Evolutionary conservation across 1,140 invertebrate species (phyloP).

Genomic region (Paramacrobiotus metropolitanus): DNA sequence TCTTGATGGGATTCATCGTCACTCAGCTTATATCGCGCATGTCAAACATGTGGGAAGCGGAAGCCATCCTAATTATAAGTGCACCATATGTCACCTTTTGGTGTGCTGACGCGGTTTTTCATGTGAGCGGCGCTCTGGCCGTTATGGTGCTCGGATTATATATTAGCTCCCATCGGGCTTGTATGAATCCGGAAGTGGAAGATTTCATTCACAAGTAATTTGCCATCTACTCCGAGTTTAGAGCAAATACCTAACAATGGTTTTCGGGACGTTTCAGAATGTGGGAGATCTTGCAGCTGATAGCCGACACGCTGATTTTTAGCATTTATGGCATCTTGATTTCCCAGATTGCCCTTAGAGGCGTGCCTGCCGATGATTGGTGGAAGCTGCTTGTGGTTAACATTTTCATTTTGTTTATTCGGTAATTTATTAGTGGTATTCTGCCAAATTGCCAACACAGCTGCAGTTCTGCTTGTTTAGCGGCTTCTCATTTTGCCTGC

Average conservation of each 20-base stretch:
- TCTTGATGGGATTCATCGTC: not conserved
- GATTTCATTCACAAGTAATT: slow-evolving; percentile 22
- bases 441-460: not conserved
- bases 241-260: not conserved
- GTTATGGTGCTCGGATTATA: slow-evolving; percentile 24
- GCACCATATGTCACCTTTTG: slow-evolving; percentile 25
- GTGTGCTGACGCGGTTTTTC: slow-evolving; percentile 20
- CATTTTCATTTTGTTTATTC: slow-evolving; percentile 19
- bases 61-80: slow-evolving; percentile 25
- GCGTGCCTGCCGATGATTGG: slow-evolving; percentile 17
- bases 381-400: slow-evolving; percentile 21
- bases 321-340: slow-evolving; percentile 26
- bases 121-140: slow-evolving; percentile 26
- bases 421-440: slow-evolving; percentile 15
- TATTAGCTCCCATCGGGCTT: slow-evolving; percentile 21
- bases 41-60: slow-evolving; percentile 12
- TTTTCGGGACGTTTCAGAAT: slow-evolving; percentile 16
- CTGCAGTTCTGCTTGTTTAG: slow-evolving; percentile 4
- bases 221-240: slow-evolving; percentile 3
- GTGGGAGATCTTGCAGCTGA: slow-evolving; percentile 26
- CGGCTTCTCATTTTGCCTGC: slow-evolving; percentile 15
- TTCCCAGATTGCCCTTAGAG: slow-evolving; percentile 16
- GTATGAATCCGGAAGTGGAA: slow-evolving; percentile 25
- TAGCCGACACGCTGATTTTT: slow-evolving; percentile 27
- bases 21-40: not conserved